A percentile compares a stretch with the other conserved stretches of the same genome.
These are phyloP conservation scores for Sebastes schlegelii DNA, from an alignment of 2,113 vertebrate species.

Conservation along the genomic window DNA sequence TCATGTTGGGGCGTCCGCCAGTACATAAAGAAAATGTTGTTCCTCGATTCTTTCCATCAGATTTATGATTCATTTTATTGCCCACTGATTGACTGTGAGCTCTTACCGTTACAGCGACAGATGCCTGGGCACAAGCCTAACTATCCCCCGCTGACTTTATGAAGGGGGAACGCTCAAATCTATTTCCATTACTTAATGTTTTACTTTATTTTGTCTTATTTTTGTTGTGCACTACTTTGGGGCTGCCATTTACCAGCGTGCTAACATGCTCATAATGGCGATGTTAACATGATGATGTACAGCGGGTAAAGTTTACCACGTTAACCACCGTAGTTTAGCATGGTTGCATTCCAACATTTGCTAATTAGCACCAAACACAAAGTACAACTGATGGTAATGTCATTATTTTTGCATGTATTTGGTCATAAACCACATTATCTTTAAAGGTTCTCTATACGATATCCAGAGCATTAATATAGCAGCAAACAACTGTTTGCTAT, in stretches of 20 bases:
- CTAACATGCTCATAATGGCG: neutral
- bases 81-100: slow-evolving; percentile 25
- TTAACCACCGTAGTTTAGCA: neutral
- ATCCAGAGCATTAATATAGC: no score
- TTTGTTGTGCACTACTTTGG: neutral
- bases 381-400: neutral
- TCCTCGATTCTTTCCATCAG: slow-evolving; percentile 25
- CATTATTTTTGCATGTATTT: neutral
- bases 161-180: neutral
- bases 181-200: neutral
- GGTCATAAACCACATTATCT: neutral
- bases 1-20: slow-evolving; percentile 34
- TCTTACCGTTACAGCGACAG: slow-evolving; percentile 12
- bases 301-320: neutral
- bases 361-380: neutral
- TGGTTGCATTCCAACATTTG: neutral
- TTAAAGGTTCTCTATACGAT: no score
- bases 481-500: no score
- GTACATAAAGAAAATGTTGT: slow-evolving; percentile 38
- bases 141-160: neutral
- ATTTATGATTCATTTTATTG: slow-evolving; percentile 53
- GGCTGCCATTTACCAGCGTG: neutral
- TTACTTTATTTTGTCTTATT: neutral
- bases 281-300: neutral
- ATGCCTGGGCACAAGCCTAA: slow-evolving; percentile 21